A percentile compares a stretch with the other conserved stretches of the same genome.
Conservation (phyloP, 2,888 invertebrate species). For the Xestobium rufovillosum region DNA sequence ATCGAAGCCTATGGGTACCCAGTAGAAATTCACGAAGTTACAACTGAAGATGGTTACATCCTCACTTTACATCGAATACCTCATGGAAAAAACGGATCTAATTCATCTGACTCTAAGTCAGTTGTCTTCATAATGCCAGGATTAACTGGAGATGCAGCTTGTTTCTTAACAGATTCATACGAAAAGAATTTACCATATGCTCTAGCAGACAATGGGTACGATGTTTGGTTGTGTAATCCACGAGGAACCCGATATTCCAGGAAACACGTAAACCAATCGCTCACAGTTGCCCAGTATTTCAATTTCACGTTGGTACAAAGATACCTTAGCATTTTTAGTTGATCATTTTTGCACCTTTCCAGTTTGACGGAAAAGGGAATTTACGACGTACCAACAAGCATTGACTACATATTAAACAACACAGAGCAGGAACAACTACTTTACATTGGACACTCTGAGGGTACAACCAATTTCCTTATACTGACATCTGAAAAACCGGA, state of each 20-base stretch:
- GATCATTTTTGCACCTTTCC: constrained; percentile 8
- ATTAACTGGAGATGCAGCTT: constrained; percentile 61
- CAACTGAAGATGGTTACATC: constrained; percentile 70
- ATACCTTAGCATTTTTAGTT: neutral
- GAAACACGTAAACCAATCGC: constrained; percentile 40
- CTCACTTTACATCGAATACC: constrained; percentile 67
- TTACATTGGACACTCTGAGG: constrained; percentile 72
- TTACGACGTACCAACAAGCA: constrained; percentile 67
- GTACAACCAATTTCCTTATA: constrained; percentile 58
- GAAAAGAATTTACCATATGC: constrained; percentile 50
- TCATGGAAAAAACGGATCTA: constrained; percentile 38
- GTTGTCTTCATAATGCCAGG: constrained; percentile 62
- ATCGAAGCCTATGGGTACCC: constrained; percentile 56
- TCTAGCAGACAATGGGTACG: constrained; percentile 60
- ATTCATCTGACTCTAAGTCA: constrained; percentile 41
- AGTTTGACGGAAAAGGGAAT: constrained; percentile 75
- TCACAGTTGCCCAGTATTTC: neutral
- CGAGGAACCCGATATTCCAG: constrained; percentile 65
- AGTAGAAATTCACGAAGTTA: constrained; percentile 52
- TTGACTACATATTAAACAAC: constrained; percentile 55
- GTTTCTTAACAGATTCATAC: constrained; percentile 62
- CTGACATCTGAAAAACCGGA: constrained; percentile 53
- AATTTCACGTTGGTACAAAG: neutral
- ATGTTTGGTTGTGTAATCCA: constrained; percentile 76
- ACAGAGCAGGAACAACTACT: constrained; percentile 54